Evolutionary conservation across 2,888 invertebrate species (phyloP), one percentile per base, ranked within the genome.

Genomic region (Dasysyrphus albostriatus): DNA sequence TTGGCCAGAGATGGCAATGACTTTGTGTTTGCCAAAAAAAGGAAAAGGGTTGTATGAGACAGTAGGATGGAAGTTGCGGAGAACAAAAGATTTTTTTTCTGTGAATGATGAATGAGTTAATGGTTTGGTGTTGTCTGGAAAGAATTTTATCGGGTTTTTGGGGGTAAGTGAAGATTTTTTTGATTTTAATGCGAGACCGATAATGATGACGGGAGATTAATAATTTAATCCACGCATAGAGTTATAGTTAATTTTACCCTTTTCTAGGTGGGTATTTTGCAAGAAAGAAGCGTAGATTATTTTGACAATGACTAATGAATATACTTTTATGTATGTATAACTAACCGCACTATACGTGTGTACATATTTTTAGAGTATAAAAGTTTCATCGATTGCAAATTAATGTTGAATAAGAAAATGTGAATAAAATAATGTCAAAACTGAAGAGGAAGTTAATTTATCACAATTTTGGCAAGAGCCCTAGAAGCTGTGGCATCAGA

Each of bases 81-180:
- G 29, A 83, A 88, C 72, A 88, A 87, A 83, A 69, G 32, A 32
- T 73, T 37, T 49, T 73, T 37, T 49, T 51, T 56, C 0, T 59
- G 77, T 74, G 77, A 79, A 61, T 88, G 88, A 83, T 88, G 88
- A 88, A 88, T 88, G 76, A 73, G 72, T 88, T 83, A 88, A 88
- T 88, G 79, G 79, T 72, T 78, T 80, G 72, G 75, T 63, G 54
- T 56, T 49, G 88, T 80, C 74, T 87, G 73, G 42, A 51, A 81
- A 67, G 72, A 4, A 72, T 75, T 32, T 42, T 70, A 39, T 37
- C 70, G 59, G 67, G 67, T 58, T 74, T 79, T 58, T 58, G 6
- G 24, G 24, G 61, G 44, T 2, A 51, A 14, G 8, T 12, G 16
- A 67, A 58, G 65, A 69, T 78, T 74, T 73, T 59, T 73, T 78